A percentile compares a stretch with the other conserved stretches of the same genome.
phyloP scores from a whole-genome alignment of 2,797 vertebrate genomes.

The Tenualosa ilisha region DNA sequence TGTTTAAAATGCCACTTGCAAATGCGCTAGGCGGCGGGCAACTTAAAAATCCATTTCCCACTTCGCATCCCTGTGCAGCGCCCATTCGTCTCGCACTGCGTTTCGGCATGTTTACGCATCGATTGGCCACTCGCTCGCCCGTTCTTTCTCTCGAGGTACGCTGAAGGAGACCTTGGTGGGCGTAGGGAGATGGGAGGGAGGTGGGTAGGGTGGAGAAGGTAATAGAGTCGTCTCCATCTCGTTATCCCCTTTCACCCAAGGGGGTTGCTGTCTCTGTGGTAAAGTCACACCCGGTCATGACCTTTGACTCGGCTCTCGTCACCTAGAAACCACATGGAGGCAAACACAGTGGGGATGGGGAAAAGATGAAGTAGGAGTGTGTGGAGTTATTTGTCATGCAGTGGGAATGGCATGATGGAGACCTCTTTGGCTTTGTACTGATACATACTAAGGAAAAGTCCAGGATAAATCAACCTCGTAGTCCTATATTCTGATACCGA shows the following conservation, averaged over 20 bases:
- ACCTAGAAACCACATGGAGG: background rate
- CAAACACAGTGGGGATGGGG: background rate
- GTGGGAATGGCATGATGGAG: background rate
- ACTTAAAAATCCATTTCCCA: constrained; percentile 71
- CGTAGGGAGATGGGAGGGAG: background rate
- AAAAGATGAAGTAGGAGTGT: background rate
- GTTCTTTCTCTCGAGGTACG: background rate
- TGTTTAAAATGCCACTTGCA: constrained; percentile 66
- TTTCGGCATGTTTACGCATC: constrained; percentile 57
- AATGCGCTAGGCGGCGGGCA: constrained; percentile 56
- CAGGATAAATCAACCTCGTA: no score
- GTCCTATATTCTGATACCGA: no score
- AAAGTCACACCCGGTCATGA: background rate
- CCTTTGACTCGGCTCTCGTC: background rate
- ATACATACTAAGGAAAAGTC: no score
- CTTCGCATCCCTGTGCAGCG: constrained; percentile 58
- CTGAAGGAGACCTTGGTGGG: constrained; percentile 57
- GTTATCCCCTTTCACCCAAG: constrained; percentile 48
- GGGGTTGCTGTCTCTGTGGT: background rate
- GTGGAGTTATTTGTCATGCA: background rate
- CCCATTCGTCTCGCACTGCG: constrained; percentile 66
- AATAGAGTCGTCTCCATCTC: constrained; percentile 60
- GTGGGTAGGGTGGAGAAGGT: background rate
- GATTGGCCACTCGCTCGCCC: constrained; percentile 63
- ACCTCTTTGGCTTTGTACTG: background rate